Base-by-base conservation (phyloP, 2,113 vertebrate species). In the Grallaria varia region DNA sequence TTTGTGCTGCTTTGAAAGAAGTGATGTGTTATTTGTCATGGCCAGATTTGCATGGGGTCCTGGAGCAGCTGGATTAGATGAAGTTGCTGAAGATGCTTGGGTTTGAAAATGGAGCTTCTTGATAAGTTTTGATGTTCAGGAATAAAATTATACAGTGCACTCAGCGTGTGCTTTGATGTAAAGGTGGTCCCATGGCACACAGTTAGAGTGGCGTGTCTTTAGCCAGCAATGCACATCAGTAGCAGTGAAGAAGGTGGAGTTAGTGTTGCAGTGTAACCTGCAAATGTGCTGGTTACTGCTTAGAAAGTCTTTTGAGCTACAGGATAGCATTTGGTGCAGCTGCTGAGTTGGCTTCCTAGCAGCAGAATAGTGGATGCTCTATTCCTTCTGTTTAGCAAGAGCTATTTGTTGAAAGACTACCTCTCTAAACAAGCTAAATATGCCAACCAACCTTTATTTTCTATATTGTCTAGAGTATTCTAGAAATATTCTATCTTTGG, bases 21-120 rank as follows among this genome's bases (percentile, higher is more conserved):
- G 21, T 33, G 25, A 16, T n/a, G 3, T n/a, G 4, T 66, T 71
- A 3, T 47, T 87, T 72, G 14, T 78, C 49, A 25, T 58, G 1
- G 2, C 21, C 35, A 56, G 14, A 42, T 82, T 84, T 16, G 1
- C 4, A 5, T 2, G 1, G 20, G 6, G 3, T 87, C 30, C 39
- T 68, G 16, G 8, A 62, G 14, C 14, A 60, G 24, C 13, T 10
- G 4, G 28, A 9, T 56, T 69, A 50, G 31, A 23, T 79, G 12
- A 56, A 63, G 52, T 12, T 75, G 9, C 12, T 66, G 15, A 63
- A 72, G 60, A 19, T 67, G 10, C 14, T 66, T 42, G 45, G 14
- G 6, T 71, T 55, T 81, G 76, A 63, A 84, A 81, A 55, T 37
- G 5, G 22, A 84, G 15, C 5, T 7, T 59, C 42, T 66, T 59